These are phyloP conservation scores for Monochamus saltuarius DNA, from an alignment of 1,140 invertebrate species.

Conservation along the genomic window DNA sequence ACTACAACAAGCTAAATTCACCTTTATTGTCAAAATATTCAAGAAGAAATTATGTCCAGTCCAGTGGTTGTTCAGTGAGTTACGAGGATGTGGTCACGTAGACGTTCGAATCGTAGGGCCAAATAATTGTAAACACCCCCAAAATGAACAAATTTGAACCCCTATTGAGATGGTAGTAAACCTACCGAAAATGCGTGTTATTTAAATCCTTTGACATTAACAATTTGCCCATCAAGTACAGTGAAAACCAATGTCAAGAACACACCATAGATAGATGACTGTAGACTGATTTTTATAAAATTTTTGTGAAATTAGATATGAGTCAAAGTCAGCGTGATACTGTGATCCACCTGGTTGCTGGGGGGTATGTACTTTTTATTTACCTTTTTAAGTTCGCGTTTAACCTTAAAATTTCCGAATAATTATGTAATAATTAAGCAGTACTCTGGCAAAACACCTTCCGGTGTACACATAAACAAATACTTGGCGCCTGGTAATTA, in stretches of 20 bases:
- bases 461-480: conserved; percentile 5
- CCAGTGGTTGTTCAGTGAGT: not conserved
- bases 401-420: conserved; percentile 7
- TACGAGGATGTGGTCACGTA: conserved; percentile 23
- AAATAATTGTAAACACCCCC: not conserved
- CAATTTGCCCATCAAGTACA: conserved; percentile 1
- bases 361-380: conserved; percentile 68
- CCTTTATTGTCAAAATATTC: conserved; percentile 33
- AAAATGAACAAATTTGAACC: not conserved
- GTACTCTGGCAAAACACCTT: not conserved
- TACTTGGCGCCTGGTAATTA: conserved; percentile 15
- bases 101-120: not conserved
- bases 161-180: not conserved
- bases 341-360: conserved; percentile 81
- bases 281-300: conserved; percentile 2
- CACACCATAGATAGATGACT: not conserved
- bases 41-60: conserved; percentile 25
- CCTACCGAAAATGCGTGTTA: not conserved
- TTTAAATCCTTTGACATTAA: too few species aligned
- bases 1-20: conserved; percentile 29
- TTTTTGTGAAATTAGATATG: conserved; percentile 52
- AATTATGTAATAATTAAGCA: conserved; percentile 1
- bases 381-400: conserved; percentile 20
- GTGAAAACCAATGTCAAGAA: conserved; percentile 4
- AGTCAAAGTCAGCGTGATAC: conserved; percentile 76